Evolutionary conservation across 2,113 vertebrate genomes (phyloP).

Genomic region (Pipra filicauda): DNA sequence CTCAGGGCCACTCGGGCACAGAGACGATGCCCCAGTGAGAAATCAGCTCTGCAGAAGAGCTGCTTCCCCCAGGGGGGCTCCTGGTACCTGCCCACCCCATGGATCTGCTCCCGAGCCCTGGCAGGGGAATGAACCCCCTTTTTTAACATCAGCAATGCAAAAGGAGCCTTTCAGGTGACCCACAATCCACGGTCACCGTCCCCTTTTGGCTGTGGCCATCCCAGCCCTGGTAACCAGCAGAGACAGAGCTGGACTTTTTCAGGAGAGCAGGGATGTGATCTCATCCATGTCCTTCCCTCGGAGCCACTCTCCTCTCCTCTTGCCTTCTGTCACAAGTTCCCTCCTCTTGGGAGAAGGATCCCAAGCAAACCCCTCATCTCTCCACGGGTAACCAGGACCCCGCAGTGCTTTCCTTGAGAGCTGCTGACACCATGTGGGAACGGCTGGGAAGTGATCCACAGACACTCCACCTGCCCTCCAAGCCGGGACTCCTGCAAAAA

Average conservation of each 20-base stretch:
- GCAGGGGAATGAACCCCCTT: not conserved
- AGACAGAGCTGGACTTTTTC: not conserved
- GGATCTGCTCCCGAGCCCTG: not conserved
- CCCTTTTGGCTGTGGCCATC: fast-evolving
- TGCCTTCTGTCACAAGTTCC: not conserved
- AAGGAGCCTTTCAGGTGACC: not conserved
- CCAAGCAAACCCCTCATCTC: not conserved
- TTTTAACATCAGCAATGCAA: not conserved
- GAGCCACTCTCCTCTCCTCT: not conserved
- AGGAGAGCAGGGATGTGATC: not conserved
- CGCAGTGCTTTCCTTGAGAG: not conserved
- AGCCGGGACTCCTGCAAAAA: fast-evolving
- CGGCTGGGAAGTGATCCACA: not conserved
- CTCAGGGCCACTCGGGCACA: fast-evolving
- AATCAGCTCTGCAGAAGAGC: not conserved
- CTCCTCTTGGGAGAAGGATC: not conserved
- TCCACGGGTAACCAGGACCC: fast-evolving
- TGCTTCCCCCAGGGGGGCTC: not conserved
- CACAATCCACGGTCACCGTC: not conserved
- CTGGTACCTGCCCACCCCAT: not conserved
- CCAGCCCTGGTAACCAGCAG: not conserved
- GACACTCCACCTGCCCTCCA: not conserved
- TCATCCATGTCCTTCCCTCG: not conserved
- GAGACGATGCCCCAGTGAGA: fast-evolving
- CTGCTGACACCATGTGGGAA: slow-evolving; percentile 60